A percentile compares a stretch with the other conserved stretches of the same genome.
phyloP scores from a whole-genome alignment of 2,797 vertebrate genomes.

The Simalia tracyae region DNA sequence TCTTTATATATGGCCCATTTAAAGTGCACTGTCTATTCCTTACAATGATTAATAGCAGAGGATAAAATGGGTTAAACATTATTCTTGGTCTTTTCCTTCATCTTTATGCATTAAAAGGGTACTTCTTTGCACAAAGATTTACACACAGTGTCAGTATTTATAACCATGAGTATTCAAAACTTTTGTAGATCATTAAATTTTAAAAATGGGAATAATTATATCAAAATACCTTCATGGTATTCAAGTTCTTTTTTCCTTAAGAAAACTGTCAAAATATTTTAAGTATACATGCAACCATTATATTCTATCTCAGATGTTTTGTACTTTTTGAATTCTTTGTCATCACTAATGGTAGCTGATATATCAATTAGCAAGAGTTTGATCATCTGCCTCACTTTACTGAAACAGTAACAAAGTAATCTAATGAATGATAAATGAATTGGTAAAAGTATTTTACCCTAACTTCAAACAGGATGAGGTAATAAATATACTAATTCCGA shows the following conservation, averaged over 20 bases:
- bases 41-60: conserved; percentile 25
- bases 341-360: neutral
- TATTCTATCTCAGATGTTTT: neutral
- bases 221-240: neutral
- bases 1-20: conserved; percentile 36
- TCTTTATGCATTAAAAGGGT: conserved; percentile 34
- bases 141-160: conserved; percentile 22
- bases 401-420: neutral
- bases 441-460: too few relatives aligned
- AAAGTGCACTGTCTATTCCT: conserved; percentile 28
- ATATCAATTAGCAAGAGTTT: neutral
- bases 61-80: conserved; percentile 45
- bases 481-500: too few relatives aligned
- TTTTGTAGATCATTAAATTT: conserved; percentile 2
- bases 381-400: neutral
- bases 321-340: neutral
- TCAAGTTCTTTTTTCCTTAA: neutral
- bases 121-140: conserved; percentile 29
- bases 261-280: neutral
- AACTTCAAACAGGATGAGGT: too few relatives aligned
- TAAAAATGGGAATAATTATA: conserved; percentile 11
- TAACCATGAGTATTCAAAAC: conserved; percentile 25
- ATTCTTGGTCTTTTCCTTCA: conserved; percentile 27
- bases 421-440: neutral
- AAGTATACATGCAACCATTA: neutral